These are phyloP conservation scores for Monochamus alternatus DNA, from an alignment of 2,888 invertebrate genomes.

Conservation along the genomic window DNA sequence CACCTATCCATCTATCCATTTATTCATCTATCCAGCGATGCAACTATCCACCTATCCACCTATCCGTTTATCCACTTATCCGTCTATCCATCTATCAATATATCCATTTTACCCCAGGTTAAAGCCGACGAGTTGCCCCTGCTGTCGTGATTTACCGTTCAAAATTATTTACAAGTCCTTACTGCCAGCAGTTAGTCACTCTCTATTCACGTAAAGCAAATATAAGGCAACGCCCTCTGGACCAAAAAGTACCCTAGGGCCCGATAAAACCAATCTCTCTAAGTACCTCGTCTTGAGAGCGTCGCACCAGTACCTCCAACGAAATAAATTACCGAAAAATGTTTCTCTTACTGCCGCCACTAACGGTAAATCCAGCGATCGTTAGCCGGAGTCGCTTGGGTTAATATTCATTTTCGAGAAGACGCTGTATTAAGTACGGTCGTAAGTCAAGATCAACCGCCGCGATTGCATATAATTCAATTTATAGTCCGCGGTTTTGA, in stretches of 20 bases:
- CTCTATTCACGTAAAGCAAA: slow-evolving; percentile 4
- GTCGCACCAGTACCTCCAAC: slow-evolving; percentile 35
- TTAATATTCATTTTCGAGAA: slow-evolving; percentile 56
- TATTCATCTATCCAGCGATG: too few species aligned
- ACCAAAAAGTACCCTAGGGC: slow-evolving; percentile 34
- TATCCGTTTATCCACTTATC: too few species aligned
- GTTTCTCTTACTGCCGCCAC: slow-evolving; percentile 44
- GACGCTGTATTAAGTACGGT: slow-evolving; percentile 50
- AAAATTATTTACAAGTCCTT: neutral
- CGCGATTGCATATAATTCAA: slow-evolving; percentile 60
- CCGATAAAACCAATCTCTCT: slow-evolving; percentile 39
- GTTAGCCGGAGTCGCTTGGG: slow-evolving; percentile 49
- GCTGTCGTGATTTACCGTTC: neutral
- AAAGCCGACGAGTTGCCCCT: neutral
- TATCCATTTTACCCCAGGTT: neutral
- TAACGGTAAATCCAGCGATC: slow-evolving; percentile 47
- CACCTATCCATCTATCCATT: too few species aligned
- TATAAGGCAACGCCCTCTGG: neutral
- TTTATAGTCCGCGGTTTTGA: slow-evolving; percentile 53
- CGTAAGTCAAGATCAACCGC: slow-evolving; percentile 60
- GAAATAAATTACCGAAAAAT: slow-evolving; percentile 43
- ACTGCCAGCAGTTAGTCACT: neutral
- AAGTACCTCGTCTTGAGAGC: slow-evolving; percentile 31
- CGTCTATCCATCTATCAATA: too few species aligned
- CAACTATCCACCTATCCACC: too few species aligned